A percentile compares a stretch with the other conserved stretches of the same genome.
phyloP scores from a whole-genome alignment of 2,888 invertebrate species.

The Microplitis manilae region DNA sequence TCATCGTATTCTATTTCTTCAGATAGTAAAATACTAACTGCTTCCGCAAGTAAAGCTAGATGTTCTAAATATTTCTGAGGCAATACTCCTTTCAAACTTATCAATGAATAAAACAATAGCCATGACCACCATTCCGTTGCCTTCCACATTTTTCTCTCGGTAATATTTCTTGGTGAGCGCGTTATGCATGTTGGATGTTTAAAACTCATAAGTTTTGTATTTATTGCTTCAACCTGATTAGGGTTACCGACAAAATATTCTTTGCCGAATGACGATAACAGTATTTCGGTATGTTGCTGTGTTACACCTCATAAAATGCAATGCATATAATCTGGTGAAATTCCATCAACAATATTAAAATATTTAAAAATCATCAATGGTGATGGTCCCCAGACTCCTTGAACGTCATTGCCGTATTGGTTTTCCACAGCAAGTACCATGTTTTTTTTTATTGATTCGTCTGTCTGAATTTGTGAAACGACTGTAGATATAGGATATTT shows the following conservation, averaged over 20 bases:
- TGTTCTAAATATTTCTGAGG: conserved; percentile 33
- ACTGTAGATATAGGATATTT: conserved; percentile 38
- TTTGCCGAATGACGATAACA: conserved; percentile 18
- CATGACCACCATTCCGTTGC: conserved; percentile 32
- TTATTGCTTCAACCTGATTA: conserved; percentile 32
- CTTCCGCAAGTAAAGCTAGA: conserved; percentile 19
- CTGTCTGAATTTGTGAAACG: conserved; percentile 25
- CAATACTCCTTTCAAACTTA: conserved; percentile 34
- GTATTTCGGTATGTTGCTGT: conserved; percentile 29
- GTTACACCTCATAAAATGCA: conserved; percentile 34
- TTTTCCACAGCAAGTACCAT: not conserved
- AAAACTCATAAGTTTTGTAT: conserved; percentile 22
- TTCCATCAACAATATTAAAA: conserved; percentile 39
- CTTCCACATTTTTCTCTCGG: conserved; percentile 30
- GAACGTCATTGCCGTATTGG: not conserved
- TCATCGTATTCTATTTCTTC: conserved; percentile 22
- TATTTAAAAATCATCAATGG: conserved; percentile 41
- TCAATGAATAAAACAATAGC: conserved; percentile 15
- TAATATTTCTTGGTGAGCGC: conserved; percentile 24
- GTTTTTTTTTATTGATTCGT: conserved; percentile 20
- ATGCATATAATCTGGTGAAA: conserved; percentile 38
- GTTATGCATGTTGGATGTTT: conserved; percentile 34
- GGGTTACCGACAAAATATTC: conserved; percentile 41
- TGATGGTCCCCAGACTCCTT: conserved; percentile 41
- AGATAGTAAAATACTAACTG: conserved; percentile 26